Conservation (phyloP, 2,888 invertebrate species). For the Caenorhabditis uteleia region DNA sequence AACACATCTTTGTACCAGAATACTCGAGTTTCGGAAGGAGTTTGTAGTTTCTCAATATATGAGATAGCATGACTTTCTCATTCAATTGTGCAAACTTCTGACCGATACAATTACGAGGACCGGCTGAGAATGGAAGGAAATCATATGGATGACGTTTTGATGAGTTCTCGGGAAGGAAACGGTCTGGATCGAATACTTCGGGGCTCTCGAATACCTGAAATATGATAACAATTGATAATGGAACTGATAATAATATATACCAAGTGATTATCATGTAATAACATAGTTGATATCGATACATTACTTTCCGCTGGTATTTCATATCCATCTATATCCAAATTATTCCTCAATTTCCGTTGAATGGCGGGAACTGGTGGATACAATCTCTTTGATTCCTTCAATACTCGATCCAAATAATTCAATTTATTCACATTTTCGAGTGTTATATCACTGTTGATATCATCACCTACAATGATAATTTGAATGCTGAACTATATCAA, state of each 20-base stretch:
- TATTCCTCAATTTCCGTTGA: slow-evolving; percentile 64
- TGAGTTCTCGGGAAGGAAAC: slow-evolving; percentile 70
- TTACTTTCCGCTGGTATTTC: slow-evolving; percentile 30
- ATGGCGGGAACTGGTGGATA: slow-evolving; percentile 63
- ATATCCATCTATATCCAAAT: slow-evolving; percentile 55
- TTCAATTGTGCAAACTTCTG: slow-evolving; percentile 72
- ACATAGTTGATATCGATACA: slow-evolving; percentile 33
- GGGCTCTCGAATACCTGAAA: slow-evolving; percentile 64
- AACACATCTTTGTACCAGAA: slow-evolving; percentile 1
- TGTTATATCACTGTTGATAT: slow-evolving; percentile 58
- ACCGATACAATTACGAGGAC: slow-evolving; percentile 66
- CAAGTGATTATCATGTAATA: slow-evolving; percentile 34
- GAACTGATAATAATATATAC: background rate
- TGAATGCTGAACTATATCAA: background rate
- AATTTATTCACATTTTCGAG: slow-evolving; percentile 62
- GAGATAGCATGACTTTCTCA: slow-evolving; percentile 64
- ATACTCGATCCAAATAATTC: slow-evolving; percentile 59
- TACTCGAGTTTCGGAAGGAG: slow-evolving; percentile 1
- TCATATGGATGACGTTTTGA: slow-evolving; percentile 59
- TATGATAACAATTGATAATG: too few relatives aligned
- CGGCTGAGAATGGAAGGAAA: slow-evolving; percentile 66
- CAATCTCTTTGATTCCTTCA: slow-evolving; percentile 64
- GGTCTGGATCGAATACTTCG: slow-evolving; percentile 71
- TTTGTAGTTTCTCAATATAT: slow-evolving; percentile 14
- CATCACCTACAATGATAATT: slow-evolving; percentile 19